Conservation (phyloP, 2,797 vertebrate genomes). For the Meda fulgida region DNA sequence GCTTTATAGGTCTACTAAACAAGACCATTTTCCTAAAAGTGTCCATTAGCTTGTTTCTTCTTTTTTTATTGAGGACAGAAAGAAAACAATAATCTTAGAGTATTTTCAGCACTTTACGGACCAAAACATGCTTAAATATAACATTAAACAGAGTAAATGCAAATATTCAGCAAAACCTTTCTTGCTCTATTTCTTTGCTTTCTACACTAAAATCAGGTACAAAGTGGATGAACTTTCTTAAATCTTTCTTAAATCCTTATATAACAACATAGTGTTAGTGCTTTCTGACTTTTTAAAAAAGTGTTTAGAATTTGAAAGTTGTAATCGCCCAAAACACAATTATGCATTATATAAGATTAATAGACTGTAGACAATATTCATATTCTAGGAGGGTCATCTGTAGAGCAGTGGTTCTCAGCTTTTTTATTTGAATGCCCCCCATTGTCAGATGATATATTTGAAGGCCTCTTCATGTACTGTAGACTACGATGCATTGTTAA, state of each 20-base stretch:
- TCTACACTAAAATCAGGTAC: slow-evolving; percentile 35
- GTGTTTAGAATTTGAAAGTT: not conserved
- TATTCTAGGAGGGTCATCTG: not conserved
- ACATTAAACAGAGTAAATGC: slow-evolving; percentile 7
- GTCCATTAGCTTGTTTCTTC: slow-evolving; percentile 1
- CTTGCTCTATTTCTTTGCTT: slow-evolving; percentile 16
- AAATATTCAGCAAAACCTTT: not conserved
- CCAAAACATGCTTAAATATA: not conserved
- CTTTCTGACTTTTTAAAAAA: not conserved
- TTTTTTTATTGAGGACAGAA: not conserved
- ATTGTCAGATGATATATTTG: not conserved
- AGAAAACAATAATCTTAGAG: not conserved
- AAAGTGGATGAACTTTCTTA: slow-evolving; percentile 32
- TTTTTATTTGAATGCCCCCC: not conserved
- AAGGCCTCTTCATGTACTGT: not conserved
- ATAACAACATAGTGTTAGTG: not conserved
- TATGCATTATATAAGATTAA: not conserved
- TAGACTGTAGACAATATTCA: not conserved
- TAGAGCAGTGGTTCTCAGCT: not conserved
- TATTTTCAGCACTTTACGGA: slow-evolving; percentile 15
- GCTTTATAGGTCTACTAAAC: slow-evolving; percentile 52
- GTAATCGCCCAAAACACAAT: not conserved
- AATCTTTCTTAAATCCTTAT: not conserved
- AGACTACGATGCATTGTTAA: not conserved
- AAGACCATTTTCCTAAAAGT: not conserved